Evolutionary conservation across 2,113 vertebrate species (phyloP).

Genomic region (Mobula hypostoma): DNA sequence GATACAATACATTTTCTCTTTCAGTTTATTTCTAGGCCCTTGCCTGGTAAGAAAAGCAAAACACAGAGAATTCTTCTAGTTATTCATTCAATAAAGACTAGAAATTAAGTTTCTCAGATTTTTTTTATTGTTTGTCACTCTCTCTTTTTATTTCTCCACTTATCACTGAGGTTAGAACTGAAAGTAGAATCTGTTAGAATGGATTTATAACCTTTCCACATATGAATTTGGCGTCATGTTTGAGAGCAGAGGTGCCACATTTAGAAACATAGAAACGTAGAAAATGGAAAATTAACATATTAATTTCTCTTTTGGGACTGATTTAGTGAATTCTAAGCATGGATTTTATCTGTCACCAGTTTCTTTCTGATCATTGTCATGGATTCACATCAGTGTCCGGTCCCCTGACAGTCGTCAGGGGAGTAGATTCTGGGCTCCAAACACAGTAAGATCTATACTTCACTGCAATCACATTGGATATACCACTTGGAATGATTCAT

Average conservation of each 20-base stretch:
- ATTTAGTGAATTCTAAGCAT: neutral
- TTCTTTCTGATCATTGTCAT: conserved; percentile 20
- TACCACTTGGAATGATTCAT: neutral
- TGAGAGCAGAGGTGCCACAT: neutral
- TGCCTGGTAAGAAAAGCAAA: neutral
- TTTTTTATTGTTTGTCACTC: neutral
- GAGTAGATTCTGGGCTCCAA: neutral
- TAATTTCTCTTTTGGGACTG: conserved; percentile 5
- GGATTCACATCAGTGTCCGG: neutral
- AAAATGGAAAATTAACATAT: neutral
- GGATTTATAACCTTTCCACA: conserved; percentile 5
- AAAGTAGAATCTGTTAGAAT: neutral
- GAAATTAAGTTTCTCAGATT: neutral
- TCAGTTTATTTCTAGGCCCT: neutral
- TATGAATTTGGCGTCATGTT: neutral
- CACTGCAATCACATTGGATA: neutral
- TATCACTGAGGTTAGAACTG: neutral
- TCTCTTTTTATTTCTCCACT: neutral
- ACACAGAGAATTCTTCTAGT: neutral
- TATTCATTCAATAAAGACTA: neutral
- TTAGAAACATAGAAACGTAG: neutral
- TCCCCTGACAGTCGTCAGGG: neutral
- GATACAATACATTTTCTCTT: too few relatives aligned
- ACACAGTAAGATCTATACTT: neutral
- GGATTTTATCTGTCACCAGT: neutral